These are phyloP conservation scores for Choristoneura fumiferana DNA, from an alignment of 1,140 invertebrate species.

Conservation along the genomic window DNA sequence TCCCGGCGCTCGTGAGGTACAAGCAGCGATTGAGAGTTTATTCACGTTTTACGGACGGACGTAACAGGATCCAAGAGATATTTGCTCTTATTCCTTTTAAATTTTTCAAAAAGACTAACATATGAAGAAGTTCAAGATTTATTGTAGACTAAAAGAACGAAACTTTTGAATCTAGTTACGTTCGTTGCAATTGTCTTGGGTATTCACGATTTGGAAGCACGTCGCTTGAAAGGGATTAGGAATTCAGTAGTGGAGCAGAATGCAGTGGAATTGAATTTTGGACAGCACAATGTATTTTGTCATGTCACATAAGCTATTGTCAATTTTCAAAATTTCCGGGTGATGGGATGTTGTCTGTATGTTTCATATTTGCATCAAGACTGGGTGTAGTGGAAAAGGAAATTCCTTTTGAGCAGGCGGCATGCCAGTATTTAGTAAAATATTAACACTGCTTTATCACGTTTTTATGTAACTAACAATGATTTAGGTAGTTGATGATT, in stretches of 20 bases:
- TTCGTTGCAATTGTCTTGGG: conserved; percentile 1
- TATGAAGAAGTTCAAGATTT: no score
- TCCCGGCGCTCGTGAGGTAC: conserved; percentile 89
- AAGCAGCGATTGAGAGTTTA: conserved; percentile 50
- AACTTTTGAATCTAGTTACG: neutral
- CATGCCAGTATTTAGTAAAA: conserved; percentile 2
- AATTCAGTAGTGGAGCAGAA: neutral
- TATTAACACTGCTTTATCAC: conserved; percentile 6
- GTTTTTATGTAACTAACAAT: conserved; percentile 5
- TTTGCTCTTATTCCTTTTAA: no score
- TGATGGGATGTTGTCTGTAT: neutral
- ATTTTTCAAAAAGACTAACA: no score
- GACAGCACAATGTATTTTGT: conserved; percentile 11
- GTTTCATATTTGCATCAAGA: neutral
- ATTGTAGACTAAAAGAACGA: neutral
- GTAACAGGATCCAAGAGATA: neutral
- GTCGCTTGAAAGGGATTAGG: conserved; percentile 14
- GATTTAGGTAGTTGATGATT: conserved; percentile 1
- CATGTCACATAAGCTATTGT: neutral
- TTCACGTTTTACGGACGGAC: conserved; percentile 28
- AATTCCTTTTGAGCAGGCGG: neutral
- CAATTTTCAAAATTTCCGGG: neutral
- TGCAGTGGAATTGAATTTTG: neutral
- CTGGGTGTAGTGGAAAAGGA: neutral
- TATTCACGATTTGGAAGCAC: conserved; percentile 17